These are phyloP conservation scores for Lypha dubia DNA, from an alignment of 2,888 invertebrate genomes.

Conservation along the genomic window DNA sequence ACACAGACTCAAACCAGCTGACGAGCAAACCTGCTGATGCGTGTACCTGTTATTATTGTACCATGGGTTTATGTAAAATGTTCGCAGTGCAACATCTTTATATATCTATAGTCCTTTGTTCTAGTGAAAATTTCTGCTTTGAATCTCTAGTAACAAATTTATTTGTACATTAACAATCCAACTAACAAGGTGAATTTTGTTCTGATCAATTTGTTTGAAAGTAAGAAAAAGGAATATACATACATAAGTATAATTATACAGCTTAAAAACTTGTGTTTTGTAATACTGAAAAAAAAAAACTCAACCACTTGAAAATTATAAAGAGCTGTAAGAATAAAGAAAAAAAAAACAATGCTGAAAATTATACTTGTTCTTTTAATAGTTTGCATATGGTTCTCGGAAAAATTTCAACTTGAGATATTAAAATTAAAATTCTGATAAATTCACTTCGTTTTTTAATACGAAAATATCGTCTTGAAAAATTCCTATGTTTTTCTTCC, in stretches of 20 bases:
- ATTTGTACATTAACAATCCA: conserved; percentile 55
- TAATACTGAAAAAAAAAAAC: conserved; percentile 27
- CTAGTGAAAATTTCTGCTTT: conserved; percentile 25
- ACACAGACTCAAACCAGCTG: no score
- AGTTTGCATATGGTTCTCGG: no score
- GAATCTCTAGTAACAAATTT: conserved; percentile 20
- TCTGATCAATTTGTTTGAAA: neutral
- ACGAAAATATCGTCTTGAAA: neutral
- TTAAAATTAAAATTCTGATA: no score
- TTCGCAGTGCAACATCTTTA: no score
- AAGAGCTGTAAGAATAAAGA: neutral
- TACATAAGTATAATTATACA: no score
- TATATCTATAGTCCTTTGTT: no score
- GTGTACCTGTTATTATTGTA: no score
- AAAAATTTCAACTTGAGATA: no score
- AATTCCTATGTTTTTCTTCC: neutral
- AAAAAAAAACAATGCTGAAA: neutral
- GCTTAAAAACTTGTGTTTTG: conserved; percentile 63
- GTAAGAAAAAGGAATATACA: conserved; percentile 10
- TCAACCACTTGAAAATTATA: neutral
- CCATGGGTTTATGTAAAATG: no score
- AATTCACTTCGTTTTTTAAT: neutral
- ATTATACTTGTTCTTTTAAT: neutral
- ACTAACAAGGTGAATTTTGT: conserved; percentile 61
- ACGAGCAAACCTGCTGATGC: no score